A percentile compares a stretch with the other conserved stretches of the same genome.
phyloP scores from a whole-genome alignment of 2,797 vertebrate genomes.

The Chrysolophus pictus region DNA sequence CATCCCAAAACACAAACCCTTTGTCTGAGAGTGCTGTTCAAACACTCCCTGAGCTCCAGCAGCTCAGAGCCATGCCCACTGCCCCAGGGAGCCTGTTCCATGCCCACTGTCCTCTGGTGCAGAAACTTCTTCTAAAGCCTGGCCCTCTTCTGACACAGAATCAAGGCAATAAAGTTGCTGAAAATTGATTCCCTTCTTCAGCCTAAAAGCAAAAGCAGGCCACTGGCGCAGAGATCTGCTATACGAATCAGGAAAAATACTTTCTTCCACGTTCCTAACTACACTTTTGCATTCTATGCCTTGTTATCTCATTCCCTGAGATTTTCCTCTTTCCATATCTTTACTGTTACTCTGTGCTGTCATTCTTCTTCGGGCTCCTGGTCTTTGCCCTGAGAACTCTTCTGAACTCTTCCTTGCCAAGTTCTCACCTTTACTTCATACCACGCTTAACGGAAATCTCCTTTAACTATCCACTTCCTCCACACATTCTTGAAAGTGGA shows the following conservation, averaged over 20 bases:
- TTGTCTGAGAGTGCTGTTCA: too few relatives aligned
- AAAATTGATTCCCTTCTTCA: background rate
- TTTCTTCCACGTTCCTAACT: background rate
- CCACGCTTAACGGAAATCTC: background rate
- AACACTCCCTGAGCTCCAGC: too few relatives aligned
- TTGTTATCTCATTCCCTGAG: background rate
- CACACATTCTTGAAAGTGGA: background rate
- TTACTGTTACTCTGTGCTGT: background rate
- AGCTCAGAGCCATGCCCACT: too few relatives aligned
- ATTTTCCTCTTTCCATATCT: background rate
- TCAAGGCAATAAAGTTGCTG: background rate
- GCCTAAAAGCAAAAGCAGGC: background rate
- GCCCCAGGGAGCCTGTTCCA: too few relatives aligned
- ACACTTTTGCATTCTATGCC: background rate
- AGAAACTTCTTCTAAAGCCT: too few relatives aligned
- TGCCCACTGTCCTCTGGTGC: too few relatives aligned
- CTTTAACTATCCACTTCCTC: constrained; percentile 15
- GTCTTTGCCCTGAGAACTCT: background rate
- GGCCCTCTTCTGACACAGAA: background rate
- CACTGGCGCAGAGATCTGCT: background rate
- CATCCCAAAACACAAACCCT: background rate
- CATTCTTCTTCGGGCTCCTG: background rate
- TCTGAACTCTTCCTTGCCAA: background rate
- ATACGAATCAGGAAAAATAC: background rate
- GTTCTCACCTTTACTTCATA: background rate